phyloP scores from a whole-genome alignment of 2,113 vertebrate genomes.

The Mastomys coucha region DNA sequence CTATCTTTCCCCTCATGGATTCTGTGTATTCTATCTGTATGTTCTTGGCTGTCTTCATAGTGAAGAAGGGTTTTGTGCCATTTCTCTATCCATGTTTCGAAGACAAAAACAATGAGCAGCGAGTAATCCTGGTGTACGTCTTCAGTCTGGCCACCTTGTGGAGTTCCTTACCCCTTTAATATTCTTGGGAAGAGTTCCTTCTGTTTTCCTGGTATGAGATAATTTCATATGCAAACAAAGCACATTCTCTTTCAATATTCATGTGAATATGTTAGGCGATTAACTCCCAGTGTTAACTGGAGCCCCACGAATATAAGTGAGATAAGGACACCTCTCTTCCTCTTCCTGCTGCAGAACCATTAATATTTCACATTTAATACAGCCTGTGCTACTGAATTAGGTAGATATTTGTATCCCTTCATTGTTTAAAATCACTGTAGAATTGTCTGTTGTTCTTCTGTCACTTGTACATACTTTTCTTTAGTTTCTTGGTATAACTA shows the following conservation, averaged over 20 bases:
- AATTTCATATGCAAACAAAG: slow-evolving; percentile 35
- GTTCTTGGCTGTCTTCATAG: not conserved
- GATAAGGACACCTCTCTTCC: not conserved
- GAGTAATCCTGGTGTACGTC: not conserved
- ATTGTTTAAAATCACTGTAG: not conserved
- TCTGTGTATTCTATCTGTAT: not conserved
- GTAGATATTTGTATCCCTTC: not conserved
- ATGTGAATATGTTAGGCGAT: not conserved
- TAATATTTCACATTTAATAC: not conserved
- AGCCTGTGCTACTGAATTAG: not conserved
- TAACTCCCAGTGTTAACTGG: not conserved
- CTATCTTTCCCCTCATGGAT: rapidly evolving
- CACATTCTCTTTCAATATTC: not conserved
- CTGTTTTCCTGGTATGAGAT: slow-evolving; percentile 8
- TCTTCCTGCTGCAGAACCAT: not conserved
- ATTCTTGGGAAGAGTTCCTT: not conserved
- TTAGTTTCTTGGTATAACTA: not conserved
- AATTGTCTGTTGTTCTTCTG: not conserved
- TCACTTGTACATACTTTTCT: not conserved
- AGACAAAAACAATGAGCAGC: not conserved
- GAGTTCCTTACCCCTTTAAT: slow-evolving; percentile 8
- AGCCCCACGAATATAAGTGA: not conserved
- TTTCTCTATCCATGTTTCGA: not conserved
- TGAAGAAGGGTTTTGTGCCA: rapidly evolving
- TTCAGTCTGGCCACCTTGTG: not conserved